Percentiles rank a stretch among this genome's conserved stretches.
Conservation (phyloP, 23 tunicate genomes). For the Trididemnum nubilum region DNA sequence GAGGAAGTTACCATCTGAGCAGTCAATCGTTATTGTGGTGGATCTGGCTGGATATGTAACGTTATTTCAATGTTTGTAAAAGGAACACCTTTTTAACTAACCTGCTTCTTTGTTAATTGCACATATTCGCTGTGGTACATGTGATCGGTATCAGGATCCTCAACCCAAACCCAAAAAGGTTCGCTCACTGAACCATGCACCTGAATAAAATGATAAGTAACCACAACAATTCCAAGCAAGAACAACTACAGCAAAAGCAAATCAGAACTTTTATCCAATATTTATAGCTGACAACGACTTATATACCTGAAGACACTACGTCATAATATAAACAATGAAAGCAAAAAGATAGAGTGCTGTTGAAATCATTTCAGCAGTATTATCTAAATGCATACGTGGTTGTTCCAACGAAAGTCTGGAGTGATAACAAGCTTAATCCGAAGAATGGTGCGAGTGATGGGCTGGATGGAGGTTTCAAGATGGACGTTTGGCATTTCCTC, state of each 20-base stretch:
- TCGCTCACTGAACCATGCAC: conserved; percentile 74
- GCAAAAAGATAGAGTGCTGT: no score
- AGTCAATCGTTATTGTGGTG: no score
- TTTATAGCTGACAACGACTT: no score
- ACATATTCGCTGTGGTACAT: conserved; percentile 98
- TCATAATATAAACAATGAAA: no score
- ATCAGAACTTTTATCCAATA: no score
- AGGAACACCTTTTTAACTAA: no score
- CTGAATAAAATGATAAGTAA: conserved; percentile 30
- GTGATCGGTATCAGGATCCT: conserved; percentile 92
- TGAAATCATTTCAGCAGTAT: no score
- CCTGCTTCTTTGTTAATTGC: conserved; percentile 70
- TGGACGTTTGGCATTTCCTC: conserved; percentile 73
- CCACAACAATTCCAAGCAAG: neutral
- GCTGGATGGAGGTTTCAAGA: conserved; percentile 85
- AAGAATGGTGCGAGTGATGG: conserved; percentile 96
- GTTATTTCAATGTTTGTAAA: no score
- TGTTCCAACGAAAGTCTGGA: conserved; percentile 79
- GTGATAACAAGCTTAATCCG: conserved; percentile 75
- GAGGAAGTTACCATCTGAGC: no score
- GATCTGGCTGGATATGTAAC: no score
- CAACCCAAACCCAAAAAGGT: conserved; percentile 99
- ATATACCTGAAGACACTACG: no score
- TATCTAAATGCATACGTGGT: conserved; percentile 36
- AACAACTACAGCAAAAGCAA: no score